Conservation (phyloP, 2,888 invertebrate genomes). For the Caenorhabditis becei region DNA sequence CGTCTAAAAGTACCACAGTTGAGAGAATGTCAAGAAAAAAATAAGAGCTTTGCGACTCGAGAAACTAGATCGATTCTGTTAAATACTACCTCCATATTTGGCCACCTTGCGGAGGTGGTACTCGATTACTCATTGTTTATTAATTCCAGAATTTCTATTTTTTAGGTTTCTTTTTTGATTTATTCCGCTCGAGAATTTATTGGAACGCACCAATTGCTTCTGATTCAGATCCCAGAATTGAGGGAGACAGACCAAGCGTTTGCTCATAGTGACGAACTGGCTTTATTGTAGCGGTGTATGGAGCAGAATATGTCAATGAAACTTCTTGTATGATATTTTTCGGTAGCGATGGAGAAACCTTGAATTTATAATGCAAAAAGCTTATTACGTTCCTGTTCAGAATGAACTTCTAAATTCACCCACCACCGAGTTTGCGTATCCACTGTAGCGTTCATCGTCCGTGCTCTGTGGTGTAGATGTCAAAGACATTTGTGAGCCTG, state of each 20-base stretch:
- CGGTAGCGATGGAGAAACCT: constrained; percentile 50
- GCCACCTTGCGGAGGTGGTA: constrained; percentile 21
- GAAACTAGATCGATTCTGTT: constrained; percentile 10
- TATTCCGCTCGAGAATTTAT: too few relatives aligned
- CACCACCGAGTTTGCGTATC: constrained; percentile 25
- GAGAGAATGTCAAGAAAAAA: neutral
- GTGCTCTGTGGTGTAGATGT: constrained; percentile 54
- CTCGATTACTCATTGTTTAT: constrained; percentile 46
- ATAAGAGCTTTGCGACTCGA: neutral
- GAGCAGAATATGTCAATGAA: constrained; percentile 64
- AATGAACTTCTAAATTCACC: too few relatives aligned
- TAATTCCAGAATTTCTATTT: neutral
- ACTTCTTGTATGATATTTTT: constrained; percentile 65
- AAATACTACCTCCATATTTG: constrained; percentile 30
- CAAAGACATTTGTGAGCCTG: constrained; percentile 54
- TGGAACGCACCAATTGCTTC: too few relatives aligned
- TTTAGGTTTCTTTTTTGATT: neutral
- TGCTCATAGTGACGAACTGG: constrained; percentile 17
- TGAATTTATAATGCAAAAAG: constrained; percentile 5
- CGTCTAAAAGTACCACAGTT: constrained; percentile 5
- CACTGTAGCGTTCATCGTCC: constrained; percentile 46
- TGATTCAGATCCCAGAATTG: too few relatives aligned
- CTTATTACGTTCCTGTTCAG: too few relatives aligned
- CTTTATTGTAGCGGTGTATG: constrained; percentile 36
- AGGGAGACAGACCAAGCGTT: too few relatives aligned